phyloP scores from a whole-genome alignment of 2,113 vertebrate species.

The Peromyscus polionotus region DNA sequence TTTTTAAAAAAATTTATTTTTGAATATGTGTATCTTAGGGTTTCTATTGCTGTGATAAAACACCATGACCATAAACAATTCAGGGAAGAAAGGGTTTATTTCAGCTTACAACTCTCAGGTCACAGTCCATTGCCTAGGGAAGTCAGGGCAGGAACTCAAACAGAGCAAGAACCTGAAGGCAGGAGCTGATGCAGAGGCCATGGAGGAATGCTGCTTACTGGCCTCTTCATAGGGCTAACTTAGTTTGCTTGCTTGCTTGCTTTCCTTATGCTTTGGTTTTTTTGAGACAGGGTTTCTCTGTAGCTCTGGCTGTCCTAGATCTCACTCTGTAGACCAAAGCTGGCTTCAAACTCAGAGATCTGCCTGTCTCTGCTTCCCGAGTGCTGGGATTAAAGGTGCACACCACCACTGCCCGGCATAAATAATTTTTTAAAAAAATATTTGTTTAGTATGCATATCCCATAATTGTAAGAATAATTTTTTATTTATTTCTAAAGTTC shows the following conservation, averaged over 20 bases:
- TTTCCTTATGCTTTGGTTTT: background rate
- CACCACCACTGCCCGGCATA: background rate
- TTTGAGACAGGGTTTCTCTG: background rate
- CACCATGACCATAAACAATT: background rate
- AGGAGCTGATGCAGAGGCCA: background rate
- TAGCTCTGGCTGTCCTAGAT: background rate
- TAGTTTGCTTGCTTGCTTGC: background rate
- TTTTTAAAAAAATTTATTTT: slow-evolving; percentile 2
- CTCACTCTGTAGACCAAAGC: background rate
- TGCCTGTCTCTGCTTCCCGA: background rate
- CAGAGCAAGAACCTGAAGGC: background rate
- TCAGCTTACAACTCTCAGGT: background rate
- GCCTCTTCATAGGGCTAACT: background rate
- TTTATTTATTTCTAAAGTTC: slow-evolving; percentile 51
- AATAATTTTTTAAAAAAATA: background rate
- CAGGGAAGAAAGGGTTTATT: background rate
- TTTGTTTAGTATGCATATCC: background rate
- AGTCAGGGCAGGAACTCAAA: background rate
- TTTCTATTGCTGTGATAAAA: background rate
- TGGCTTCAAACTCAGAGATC: background rate
- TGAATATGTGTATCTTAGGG: background rate
- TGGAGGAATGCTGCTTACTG: background rate
- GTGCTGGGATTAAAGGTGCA: background rate
- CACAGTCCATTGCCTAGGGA: background rate
- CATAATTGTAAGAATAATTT: background rate